These are phyloP conservation scores for Thumatha senex DNA, from an alignment of 2,888 invertebrate genomes.

Conservation along the genomic window DNA sequence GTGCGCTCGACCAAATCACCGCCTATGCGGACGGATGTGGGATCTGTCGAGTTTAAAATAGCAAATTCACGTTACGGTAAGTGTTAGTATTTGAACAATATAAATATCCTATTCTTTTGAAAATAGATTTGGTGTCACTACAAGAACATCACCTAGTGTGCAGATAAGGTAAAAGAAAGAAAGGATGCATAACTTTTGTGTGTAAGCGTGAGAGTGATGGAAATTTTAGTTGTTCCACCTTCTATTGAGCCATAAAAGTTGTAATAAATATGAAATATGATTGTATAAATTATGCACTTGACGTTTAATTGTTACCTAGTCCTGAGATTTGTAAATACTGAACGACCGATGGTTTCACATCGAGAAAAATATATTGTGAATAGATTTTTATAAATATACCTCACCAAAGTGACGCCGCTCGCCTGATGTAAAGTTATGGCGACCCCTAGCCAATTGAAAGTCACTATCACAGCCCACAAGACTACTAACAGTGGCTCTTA, in stretches of 20 bases:
- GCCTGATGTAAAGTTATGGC: no score
- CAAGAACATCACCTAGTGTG: constrained; percentile 12
- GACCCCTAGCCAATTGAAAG: no score
- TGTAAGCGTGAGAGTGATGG: constrained; percentile 10
- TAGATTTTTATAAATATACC: no score
- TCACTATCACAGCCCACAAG: no score
- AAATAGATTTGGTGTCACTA: constrained; percentile 9
- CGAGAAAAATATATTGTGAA: no score
- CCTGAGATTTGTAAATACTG: constrained; percentile 8
- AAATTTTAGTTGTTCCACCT: constrained; percentile 25
- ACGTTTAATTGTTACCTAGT: constrained; percentile 8
- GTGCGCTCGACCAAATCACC: no score
- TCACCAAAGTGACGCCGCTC: no score
- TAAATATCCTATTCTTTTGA: background rate
- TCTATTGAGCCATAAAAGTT: constrained; percentile 14
- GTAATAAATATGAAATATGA: constrained; percentile 33
- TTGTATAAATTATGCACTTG: constrained; percentile 13
- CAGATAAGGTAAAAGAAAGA: constrained; percentile 9
- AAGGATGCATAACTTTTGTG: constrained; percentile 8
- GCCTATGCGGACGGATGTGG: no score
- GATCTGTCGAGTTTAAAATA: no score
- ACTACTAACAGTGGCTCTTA: no score
- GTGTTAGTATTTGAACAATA: background rate
- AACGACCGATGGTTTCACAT: no score
- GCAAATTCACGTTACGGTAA: no score